A percentile compares a stretch with the other conserved stretches of the same genome.
These are phyloP conservation scores for Trichonephila clavata DNA, from an alignment of 1,140 invertebrate species.

Conservation along the genomic window DNA sequence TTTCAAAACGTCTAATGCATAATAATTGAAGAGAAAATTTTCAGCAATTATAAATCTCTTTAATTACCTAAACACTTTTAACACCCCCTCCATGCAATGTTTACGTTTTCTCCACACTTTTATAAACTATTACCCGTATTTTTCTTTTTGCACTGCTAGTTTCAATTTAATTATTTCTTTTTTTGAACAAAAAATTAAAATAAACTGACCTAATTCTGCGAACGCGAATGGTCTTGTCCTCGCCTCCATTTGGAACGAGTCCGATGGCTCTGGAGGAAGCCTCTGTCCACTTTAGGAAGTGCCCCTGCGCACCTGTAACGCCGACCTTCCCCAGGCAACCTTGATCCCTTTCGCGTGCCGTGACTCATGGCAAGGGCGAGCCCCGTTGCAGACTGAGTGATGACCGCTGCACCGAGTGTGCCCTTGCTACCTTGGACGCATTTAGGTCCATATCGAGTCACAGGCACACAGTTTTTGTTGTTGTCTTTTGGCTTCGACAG, in stretches of 20 bases:
- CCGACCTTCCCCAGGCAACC: not conserved
- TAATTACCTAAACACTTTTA: no score
- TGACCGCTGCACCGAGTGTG: not conserved
- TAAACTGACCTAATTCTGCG: no score
- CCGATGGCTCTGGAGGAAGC: not conserved
- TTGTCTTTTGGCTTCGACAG: no score
- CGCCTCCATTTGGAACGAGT: not conserved
- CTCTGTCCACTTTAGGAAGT: not conserved
- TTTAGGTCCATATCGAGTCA: not conserved
- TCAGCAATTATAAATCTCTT: no score
- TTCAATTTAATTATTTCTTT: no score
- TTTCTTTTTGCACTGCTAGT: no score
- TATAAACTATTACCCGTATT: no score
- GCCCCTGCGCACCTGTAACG: not conserved
- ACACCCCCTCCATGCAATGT: no score
- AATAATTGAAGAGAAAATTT: no score
- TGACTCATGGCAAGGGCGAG: not conserved
- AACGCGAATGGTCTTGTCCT: not conserved
- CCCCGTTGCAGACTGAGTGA: not conserved
- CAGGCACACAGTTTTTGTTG: not conserved
- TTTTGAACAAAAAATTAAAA: no score
- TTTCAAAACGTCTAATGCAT: no score
- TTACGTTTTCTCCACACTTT: no score
- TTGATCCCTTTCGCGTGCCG: conserved; percentile 1
- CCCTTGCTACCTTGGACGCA: not conserved